A percentile compares a stretch with the other conserved stretches of the same genome.
phyloP scores from a whole-genome alignment of 2,797 vertebrate species.

The Phataginus tricuspis region DNA sequence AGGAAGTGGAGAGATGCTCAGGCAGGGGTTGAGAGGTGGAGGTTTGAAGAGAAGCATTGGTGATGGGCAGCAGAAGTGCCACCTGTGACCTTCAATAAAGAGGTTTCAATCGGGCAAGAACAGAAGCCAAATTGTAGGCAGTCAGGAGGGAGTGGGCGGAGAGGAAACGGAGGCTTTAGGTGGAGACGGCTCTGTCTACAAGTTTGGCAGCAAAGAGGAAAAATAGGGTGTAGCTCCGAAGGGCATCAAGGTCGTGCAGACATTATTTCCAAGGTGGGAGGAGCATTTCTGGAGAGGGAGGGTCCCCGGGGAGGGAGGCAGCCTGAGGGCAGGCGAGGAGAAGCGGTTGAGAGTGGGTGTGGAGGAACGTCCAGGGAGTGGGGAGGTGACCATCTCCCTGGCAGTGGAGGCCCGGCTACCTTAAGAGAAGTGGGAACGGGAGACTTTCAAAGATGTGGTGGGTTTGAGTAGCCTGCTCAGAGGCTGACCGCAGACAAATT shows the following conservation, averaged over 20 bases:
- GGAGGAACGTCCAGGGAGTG: background rate
- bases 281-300: fast-evolving
- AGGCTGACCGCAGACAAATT: no score
- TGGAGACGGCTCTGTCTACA: background rate
- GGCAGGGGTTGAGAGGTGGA: background rate
- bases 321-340: background rate
- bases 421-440: background rate
- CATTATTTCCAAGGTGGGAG: background rate
- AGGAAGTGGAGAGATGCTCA: fast-evolving
- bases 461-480: background rate
- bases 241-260: background rate
- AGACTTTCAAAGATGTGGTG: background rate
- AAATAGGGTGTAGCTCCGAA: constrained; percentile 23
- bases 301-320: background rate
- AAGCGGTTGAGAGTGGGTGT: background rate
- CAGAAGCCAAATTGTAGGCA: background rate
- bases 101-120: background rate
- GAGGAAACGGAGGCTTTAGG: background rate
- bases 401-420: background rate
- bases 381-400: background rate
- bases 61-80: fast-evolving
- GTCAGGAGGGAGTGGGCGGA: background rate
- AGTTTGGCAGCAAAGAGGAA: constrained; percentile 50
- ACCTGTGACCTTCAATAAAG: background rate
- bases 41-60: background rate